Percentiles rank a stretch among this genome's conserved stretches.
These are phyloP conservation scores for Vidua macroura DNA, from an alignment of 2,113 vertebrate genomes.

Conservation along the genomic window DNA sequence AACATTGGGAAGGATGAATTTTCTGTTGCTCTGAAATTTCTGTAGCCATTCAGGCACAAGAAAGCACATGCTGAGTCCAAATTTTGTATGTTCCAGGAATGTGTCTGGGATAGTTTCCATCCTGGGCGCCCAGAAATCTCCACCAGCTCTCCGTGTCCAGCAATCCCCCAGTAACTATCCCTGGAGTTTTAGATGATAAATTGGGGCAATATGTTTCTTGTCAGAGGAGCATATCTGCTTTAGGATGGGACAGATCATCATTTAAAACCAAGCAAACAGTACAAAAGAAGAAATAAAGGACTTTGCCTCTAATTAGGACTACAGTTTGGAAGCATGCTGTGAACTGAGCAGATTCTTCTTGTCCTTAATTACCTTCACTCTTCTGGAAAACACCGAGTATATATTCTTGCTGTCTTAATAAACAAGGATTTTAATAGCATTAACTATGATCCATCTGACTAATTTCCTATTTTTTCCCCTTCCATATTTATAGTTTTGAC, in stretches of 20 bases:
- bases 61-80: neutral
- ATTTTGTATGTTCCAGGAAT: neutral
- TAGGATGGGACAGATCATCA: neutral
- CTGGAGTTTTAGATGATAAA: neutral
- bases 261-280: neutral
- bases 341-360: neutral
- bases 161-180: neutral
- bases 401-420: neutral
- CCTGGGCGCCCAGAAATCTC: neutral
- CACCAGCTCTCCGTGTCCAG: neutral
- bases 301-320: neutral
- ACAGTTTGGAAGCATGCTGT: neutral
- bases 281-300: neutral
- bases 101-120: conserved; percentile 2
- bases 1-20: neutral
- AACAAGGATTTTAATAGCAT: neutral
- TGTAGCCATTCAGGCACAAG: neutral
- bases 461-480: neutral
- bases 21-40: neutral
- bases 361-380: neutral
- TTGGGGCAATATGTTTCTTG: neutral
- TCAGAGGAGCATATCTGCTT: neutral
- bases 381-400: neutral
- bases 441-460: neutral
- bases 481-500: conserved; percentile 20